These are phyloP conservation scores for Chaetodon trifasciatus DNA, from an alignment of 2,797 vertebrate species.

Conservation along the genomic window DNA sequence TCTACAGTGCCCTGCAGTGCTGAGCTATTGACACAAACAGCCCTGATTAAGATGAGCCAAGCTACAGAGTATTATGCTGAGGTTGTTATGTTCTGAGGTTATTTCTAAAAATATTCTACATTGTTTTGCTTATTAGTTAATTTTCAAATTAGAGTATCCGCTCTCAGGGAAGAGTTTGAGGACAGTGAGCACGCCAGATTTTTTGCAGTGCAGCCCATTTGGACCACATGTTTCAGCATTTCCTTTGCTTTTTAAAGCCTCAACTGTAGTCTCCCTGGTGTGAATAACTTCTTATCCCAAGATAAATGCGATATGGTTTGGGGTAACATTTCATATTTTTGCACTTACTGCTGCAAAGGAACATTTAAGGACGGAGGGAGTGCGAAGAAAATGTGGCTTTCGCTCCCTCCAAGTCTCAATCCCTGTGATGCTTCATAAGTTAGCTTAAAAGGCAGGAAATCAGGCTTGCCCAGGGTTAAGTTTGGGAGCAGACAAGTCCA, in stretches of 20 bases:
- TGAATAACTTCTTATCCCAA: conserved; percentile 30
- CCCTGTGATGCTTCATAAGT: conserved; percentile 48
- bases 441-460: conserved; percentile 60
- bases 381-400: conserved; percentile 41
- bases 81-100: neutral
- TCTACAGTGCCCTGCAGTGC: neutral
- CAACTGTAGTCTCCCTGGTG: conserved; percentile 25
- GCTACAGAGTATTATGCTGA: conserved; percentile 1
- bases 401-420: conserved; percentile 18
- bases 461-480: conserved; percentile 34
- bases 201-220: neutral
- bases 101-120: neutral
- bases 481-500: conserved; percentile 30
- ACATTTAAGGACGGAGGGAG: conserved; percentile 35
- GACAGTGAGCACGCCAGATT: neutral
- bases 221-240: conserved; percentile 11
- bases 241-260: conserved; percentile 19
- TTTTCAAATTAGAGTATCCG: neutral
- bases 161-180: neutral
- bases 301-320: conserved; percentile 42
- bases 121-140: neutral
- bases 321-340: conserved; percentile 28
- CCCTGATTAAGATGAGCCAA: conserved; percentile 5
- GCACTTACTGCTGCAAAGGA: conserved; percentile 16
- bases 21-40: conserved; percentile 16